These are phyloP conservation scores for Liolophura sinensis DNA, from an alignment of 1,140 invertebrate genomes.

Conservation along the genomic window DNA sequence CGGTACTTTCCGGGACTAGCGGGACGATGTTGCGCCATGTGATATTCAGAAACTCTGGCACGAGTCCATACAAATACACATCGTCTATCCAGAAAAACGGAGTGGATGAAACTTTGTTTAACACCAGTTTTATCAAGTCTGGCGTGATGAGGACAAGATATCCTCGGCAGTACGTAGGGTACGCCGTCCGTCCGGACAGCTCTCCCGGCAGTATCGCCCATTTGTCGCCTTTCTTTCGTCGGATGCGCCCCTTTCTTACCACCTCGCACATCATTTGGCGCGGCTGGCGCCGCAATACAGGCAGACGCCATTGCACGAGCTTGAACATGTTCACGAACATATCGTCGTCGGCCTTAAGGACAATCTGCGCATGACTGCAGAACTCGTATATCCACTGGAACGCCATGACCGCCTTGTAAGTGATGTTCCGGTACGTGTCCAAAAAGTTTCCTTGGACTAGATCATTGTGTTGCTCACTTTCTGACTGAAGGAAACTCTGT, in stretches of 20 bases:
- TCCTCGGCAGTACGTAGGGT: conserved; percentile 55
- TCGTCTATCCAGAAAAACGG: conserved; percentile 55
- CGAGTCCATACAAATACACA: conserved; percentile 50
- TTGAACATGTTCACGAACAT: conserved; percentile 75
- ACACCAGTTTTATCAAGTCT: conserved; percentile 46
- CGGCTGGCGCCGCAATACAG: too few relatives aligned
- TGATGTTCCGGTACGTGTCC: conserved; percentile 51
- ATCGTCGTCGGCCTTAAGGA: conserved; percentile 90
- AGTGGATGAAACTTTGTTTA: conserved; percentile 27
- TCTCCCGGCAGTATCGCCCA: too few relatives aligned
- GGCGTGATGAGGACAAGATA: conserved; percentile 49
- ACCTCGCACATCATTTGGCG: too few relatives aligned
- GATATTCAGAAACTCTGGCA: too few relatives aligned
- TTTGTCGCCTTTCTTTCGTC: too few relatives aligned
- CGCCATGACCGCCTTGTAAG: conserved; percentile 75
- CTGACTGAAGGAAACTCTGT: conserved; percentile 28
- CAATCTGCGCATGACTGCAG: conserved; percentile 69
- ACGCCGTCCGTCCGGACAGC: too few relatives aligned
- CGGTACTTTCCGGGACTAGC: too few relatives aligned
- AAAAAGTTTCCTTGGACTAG: conserved; percentile 49
- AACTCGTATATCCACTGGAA: conserved; percentile 72
- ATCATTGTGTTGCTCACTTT: conserved; percentile 32
- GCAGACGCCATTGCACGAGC: too few relatives aligned
- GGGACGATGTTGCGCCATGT: too few relatives aligned
- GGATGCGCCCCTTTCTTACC: too few relatives aligned